Evolutionary conservation across 2,797 vertebrate genomes (phyloP).

Genomic region (Caiman crocodilus): DNA sequence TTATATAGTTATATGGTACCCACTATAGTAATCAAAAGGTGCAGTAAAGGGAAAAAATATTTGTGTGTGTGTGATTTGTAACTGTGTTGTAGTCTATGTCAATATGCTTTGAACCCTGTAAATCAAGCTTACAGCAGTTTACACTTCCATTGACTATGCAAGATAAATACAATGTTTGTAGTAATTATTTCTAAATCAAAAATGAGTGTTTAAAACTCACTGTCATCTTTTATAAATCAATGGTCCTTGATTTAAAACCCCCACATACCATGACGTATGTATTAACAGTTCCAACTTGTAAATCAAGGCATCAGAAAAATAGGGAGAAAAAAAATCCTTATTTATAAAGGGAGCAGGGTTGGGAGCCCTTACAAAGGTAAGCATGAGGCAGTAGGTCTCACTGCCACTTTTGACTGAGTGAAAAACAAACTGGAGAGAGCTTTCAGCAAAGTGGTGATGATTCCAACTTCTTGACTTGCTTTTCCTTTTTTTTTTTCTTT

Average conservation of each 20-base stretch:
- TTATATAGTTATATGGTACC: neutral
- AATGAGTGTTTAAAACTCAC: conserved; percentile 3
- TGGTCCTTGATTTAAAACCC: conserved; percentile 24
- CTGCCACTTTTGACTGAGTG: neutral
- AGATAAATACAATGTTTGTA: conserved; percentile 43
- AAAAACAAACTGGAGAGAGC: neutral
- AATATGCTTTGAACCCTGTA: conserved; percentile 34
- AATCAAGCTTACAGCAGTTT: conserved; percentile 37
- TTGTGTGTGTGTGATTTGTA: neutral
- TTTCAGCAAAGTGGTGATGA: neutral
- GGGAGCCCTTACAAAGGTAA: neutral
- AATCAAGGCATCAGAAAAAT: neutral
- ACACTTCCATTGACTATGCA: neutral
- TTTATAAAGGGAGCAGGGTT: neutral
- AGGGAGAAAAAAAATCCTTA: neutral
- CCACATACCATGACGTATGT: neutral
- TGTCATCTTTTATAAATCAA: conserved; percentile 46
- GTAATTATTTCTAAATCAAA: conserved; percentile 53
- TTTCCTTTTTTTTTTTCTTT: neutral
- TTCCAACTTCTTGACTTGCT: neutral
- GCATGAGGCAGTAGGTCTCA: neutral
- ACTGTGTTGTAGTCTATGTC: neutral
- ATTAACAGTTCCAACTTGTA: conserved; percentile 31
- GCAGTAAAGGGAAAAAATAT: neutral
- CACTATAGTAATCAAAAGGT: neutral